Percentiles rank a stretch among this genome's conserved stretches.
Evolutionary conservation across 2,888 invertebrate genomes (phyloP).

Genomic region (Malachius bipustulatus): DNA sequence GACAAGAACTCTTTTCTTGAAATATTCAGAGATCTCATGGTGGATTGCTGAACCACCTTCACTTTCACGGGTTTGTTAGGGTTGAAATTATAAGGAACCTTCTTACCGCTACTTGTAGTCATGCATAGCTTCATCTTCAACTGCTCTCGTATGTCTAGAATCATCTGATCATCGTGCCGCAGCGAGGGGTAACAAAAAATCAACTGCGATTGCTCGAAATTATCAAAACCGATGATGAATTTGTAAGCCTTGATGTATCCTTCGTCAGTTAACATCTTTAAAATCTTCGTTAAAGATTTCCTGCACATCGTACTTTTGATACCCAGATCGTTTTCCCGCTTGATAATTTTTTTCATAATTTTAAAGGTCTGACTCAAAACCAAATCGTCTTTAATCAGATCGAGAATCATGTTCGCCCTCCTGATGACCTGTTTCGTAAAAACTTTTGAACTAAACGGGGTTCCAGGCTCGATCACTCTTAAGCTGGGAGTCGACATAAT

Average conservation of each 20-base stretch:
- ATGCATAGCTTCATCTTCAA: constrained; percentile 44
- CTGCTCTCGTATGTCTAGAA: constrained; percentile 49
- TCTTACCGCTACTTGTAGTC: too few relatives aligned
- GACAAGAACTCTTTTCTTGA: too few relatives aligned
- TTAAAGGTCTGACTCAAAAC: constrained; percentile 26
- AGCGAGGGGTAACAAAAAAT: constrained; percentile 36
- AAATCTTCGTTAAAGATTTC: constrained; percentile 50
- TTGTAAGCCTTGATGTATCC: constrained; percentile 45
- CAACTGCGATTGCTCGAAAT: too few relatives aligned
- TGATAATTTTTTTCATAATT: constrained; percentile 41
- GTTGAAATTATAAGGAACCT: too few relatives aligned
- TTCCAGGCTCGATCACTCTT: background rate
- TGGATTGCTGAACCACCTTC: too few relatives aligned
- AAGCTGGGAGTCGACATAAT: background rate
- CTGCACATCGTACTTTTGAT: constrained; percentile 47
- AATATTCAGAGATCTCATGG: too few relatives aligned
- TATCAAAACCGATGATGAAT: too few relatives aligned
- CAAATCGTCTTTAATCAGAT: constrained; percentile 7
- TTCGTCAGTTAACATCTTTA: constrained; percentile 44
- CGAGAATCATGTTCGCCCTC: constrained; percentile 2
- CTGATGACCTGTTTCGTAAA: background rate
- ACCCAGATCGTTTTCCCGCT: constrained; percentile 39
- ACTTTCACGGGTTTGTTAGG: too few relatives aligned
- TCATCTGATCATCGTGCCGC: too few relatives aligned
- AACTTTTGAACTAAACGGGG: background rate